Conservation (phyloP, 2,888 invertebrate species). For the Galerucella calmariensis region DNA sequence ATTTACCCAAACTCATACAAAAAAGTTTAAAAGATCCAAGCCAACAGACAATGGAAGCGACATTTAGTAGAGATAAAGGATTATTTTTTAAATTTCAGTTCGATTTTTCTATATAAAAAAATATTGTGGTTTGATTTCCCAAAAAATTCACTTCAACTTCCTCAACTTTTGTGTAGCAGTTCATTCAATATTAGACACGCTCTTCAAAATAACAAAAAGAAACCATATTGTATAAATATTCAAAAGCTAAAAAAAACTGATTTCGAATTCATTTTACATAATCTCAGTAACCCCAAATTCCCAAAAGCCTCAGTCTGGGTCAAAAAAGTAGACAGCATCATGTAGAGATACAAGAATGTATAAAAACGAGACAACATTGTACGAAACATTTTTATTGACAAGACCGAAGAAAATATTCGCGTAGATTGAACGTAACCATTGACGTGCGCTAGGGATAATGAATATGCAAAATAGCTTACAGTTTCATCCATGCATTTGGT, state of each 20-base stretch:
- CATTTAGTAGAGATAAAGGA: too few relatives aligned
- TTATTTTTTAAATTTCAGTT: too few relatives aligned
- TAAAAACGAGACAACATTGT: slow-evolving; percentile 7
- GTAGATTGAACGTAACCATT: not conserved
- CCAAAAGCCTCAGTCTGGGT: slow-evolving; percentile 8
- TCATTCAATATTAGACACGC: not conserved
- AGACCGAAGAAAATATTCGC: not conserved
- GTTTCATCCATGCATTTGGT: too few relatives aligned
- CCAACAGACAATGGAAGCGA: too few relatives aligned
- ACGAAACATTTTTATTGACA: slow-evolving; percentile 8
- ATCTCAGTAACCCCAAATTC: not conserved
- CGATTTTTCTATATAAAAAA: too few relatives aligned
- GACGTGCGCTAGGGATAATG: not conserved
- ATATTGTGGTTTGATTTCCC: too few relatives aligned
- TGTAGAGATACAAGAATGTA: not conserved
- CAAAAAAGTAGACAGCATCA: not conserved
- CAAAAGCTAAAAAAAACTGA: slow-evolving; percentile 6
- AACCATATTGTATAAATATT: slow-evolving; percentile 6
- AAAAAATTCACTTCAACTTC: too few relatives aligned
- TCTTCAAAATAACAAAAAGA: not conserved
- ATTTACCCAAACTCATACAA: too few relatives aligned
- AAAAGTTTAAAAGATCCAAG: too few relatives aligned
- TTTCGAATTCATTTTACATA: slow-evolving; percentile 3
- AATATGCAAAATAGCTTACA: not conserved
- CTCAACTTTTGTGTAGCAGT: too few relatives aligned